phyloP scores from a whole-genome alignment of 1,140 invertebrate genomes.

The Helicoverpa zea region DNA sequence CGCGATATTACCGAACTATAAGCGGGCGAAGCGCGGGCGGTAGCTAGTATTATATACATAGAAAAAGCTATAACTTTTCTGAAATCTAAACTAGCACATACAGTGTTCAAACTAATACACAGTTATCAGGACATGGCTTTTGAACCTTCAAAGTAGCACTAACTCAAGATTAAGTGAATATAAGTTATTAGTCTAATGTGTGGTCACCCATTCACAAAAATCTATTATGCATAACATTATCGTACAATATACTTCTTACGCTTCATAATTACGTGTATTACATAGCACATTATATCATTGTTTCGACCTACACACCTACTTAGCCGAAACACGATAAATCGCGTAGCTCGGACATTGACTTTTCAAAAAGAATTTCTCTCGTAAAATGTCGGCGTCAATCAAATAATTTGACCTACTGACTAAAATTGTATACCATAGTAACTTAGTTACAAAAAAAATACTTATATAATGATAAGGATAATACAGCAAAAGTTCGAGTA shows the following conservation, averaged over 20 bases:
- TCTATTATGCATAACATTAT: slow-evolving; percentile 4
- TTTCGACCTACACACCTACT: slow-evolving; percentile 37
- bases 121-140: too few relatives aligned
- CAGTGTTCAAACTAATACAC: too few relatives aligned
- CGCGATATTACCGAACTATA: too few relatives aligned
- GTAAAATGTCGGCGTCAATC: slow-evolving; percentile 51
- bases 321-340: not conserved
- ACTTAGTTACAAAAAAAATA: not conserved
- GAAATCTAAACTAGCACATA: too few relatives aligned
- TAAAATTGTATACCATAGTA: slow-evolving; percentile 19
- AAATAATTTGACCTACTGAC: slow-evolving; percentile 23
- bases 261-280: slow-evolving; percentile 17
- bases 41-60: too few relatives aligned
- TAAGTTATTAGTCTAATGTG: too few relatives aligned
- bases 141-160: too few relatives aligned
- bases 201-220: not conserved
- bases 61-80: too few relatives aligned
- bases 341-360: slow-evolving; percentile 23
- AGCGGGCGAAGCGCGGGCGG: too few relatives aligned
- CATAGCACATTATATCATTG: slow-evolving; percentile 30
- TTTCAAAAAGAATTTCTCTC: slow-evolving; percentile 38
- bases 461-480: too few relatives aligned
- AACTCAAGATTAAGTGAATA: too few relatives aligned
- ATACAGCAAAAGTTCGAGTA: too few relatives aligned
- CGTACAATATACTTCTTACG: not conserved